Evolutionary conservation across 2,888 invertebrate genomes (phyloP).

Genomic region (Corythucha ciliata): DNA sequence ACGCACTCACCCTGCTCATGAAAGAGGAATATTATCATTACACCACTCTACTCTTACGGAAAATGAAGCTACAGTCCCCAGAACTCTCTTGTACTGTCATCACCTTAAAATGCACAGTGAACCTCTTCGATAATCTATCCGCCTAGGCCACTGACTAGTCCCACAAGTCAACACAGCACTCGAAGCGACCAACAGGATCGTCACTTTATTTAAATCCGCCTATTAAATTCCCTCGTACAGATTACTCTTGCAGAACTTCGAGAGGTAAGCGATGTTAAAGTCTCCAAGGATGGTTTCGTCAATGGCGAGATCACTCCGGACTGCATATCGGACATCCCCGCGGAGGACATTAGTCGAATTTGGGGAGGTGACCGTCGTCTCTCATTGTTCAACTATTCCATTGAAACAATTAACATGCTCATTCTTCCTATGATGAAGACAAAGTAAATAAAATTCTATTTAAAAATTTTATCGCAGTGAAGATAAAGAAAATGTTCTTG

Average conservation of each 20-base stretch:
- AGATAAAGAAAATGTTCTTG: not conserved
- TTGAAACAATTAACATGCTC: conserved; percentile 89
- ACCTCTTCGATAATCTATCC: no score
- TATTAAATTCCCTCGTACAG: no score
- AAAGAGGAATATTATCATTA: no score
- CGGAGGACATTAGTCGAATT: conserved; percentile 42
- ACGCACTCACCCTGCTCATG: no score
- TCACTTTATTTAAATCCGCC: not conserved
- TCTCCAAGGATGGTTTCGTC: conserved; percentile 34
- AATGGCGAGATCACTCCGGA: conserved; percentile 26
- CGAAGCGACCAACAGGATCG: no score
- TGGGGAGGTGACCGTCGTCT: conserved; percentile 70
- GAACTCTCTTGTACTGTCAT: no score
- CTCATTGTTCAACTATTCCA: conserved; percentile 84
- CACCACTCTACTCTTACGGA: no score
- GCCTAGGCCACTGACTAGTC: no score
- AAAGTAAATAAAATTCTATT: conserved; percentile 53
- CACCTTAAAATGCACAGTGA: no score
- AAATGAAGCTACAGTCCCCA: no score
- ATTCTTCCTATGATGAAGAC: conserved; percentile 93
- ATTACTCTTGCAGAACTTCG: conserved; percentile 71
- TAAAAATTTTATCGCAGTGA: not conserved
- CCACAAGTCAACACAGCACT: no score
- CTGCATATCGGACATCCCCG: conserved; percentile 34
- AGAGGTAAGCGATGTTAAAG: conserved; percentile 42